Base-by-base conservation (phyloP, 2,797 vertebrate genomes). In the Hippocampus kuda region DNA sequence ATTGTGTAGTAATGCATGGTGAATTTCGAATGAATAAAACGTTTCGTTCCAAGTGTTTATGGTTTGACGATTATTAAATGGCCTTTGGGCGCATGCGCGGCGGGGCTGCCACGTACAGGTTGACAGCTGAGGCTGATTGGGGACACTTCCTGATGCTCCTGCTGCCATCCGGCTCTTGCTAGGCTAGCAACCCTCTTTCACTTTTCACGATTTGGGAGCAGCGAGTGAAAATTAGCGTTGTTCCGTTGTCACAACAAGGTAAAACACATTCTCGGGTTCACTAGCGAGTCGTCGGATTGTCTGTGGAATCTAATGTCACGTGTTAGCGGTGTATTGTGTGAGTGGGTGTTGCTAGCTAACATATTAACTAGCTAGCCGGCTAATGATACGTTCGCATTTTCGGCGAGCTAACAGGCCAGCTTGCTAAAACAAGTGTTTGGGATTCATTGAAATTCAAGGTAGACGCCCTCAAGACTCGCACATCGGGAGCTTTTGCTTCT, bases 71-170 rank as follows among this genome's bases (percentile, higher is more conserved):
- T 63, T 66, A 46, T 44, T 15, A 38, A 42, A 24, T 42, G n/a
- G 16, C 6, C n/a, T 30, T 51, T 74, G 9, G 88, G 84, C 87
- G 87, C 0, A 15, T 89, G 87, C 87, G 87, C 74, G 20, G 0
- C 30, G 1, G 24, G 75, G 83, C 48, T 90, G 92, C 91, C 91
- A 92, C 91, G 91, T 93, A 86, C 86, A 80, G 88, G 70, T 78
- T 87, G 86, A 79, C 85, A 74, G 80, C 71, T 69, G 41, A 71
- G 71, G 79, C 71, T 67, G 41, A 69, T 69, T 4, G 24, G 16
- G 72, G 69, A 74, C 75, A 85, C 84, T 91, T 91, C 90, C 90
- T 87, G 89, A 82, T 89, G 87, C 83, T 56, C 10, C n/a, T 83
- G 59, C 15, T 84, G 79, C 54, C 69, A 62, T 54, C 74, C 71